Evolutionary conservation across 2,797 vertebrate species (phyloP).

Genomic region (Darevskia nairensis): DNA sequence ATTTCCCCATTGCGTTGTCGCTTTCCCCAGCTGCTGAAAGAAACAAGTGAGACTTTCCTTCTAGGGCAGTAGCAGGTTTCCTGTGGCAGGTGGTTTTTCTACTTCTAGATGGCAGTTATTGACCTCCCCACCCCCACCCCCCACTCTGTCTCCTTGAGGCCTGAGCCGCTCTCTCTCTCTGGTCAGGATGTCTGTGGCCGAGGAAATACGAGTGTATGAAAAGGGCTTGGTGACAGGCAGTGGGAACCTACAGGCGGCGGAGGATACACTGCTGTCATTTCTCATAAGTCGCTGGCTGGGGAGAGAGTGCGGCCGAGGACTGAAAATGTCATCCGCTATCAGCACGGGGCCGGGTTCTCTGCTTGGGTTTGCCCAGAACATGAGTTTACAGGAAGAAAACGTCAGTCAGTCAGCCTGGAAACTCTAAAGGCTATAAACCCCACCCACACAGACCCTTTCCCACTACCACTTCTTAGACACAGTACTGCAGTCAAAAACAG

Average conservation of each 20-base stretch:
- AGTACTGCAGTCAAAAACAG: neutral
- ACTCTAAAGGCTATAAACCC: slow-evolving; percentile 56
- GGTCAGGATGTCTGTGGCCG: slow-evolving; percentile 55
- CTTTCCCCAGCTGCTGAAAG: slow-evolving; percentile 75
- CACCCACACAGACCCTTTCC: neutral
- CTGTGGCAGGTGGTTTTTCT: slow-evolving; percentile 77
- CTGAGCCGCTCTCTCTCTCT: slow-evolving; percentile 5
- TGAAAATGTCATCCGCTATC: slow-evolving; percentile 53
- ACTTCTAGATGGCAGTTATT: slow-evolving; percentile 71
- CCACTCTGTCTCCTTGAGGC: neutral
- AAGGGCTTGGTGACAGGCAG: slow-evolving; percentile 65
- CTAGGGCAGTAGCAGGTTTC: slow-evolving; percentile 85
- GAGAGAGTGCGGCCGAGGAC: slow-evolving; percentile 34
- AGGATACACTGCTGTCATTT: slow-evolving; percentile 64
- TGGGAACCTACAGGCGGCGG: slow-evolving; percentile 39
- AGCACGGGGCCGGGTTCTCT: slow-evolving; percentile 36
- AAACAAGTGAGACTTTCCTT: slow-evolving; percentile 81
- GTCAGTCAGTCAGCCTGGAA: slow-evolving; percentile 70
- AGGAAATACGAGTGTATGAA: slow-evolving; percentile 17
- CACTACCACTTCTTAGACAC: neutral
- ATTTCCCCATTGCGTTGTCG: slow-evolving; percentile 8
- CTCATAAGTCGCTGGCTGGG: slow-evolving; percentile 68
- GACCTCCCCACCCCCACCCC: slow-evolving; percentile 23
- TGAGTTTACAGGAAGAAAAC: slow-evolving; percentile 73
- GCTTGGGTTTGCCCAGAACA: slow-evolving; percentile 76